A percentile compares a stretch with the other conserved stretches of the same genome.
Conservation (phyloP, 2,888 invertebrate genomes). For the Heteromurus nitidus region DNA sequence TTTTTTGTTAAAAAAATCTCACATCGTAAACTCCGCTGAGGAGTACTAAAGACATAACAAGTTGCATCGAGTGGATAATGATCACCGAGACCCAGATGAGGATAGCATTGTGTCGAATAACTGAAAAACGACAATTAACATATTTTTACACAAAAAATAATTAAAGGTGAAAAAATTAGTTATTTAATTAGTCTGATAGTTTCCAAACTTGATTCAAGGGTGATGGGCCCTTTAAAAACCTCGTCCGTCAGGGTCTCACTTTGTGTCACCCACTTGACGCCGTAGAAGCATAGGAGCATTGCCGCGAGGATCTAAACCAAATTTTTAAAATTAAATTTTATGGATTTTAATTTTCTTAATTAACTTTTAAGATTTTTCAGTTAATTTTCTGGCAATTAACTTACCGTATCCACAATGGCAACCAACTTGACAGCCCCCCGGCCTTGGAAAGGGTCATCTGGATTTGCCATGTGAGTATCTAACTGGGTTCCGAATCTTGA, state of each 20-base stretch:
- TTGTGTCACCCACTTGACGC: constrained; percentile 66
- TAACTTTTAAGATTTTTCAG: no score
- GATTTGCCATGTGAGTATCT: constrained; percentile 42
- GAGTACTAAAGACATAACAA: constrained; percentile 66
- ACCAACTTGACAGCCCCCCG: constrained; percentile 67
- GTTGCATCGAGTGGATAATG: constrained; percentile 67
- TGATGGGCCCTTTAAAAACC: constrained; percentile 66
- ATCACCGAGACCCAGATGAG: constrained; percentile 67
- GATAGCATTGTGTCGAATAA: constrained; percentile 64
- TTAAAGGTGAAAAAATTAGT: no score
- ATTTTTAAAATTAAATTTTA: neutral
- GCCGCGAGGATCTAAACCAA: constrained; percentile 66
- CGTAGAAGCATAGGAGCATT: constrained; percentile 69
- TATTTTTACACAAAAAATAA: no score
- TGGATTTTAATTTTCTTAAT: no score
- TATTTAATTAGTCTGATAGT: neutral
- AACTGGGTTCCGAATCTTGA: constrained; percentile 5
- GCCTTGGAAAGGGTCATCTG: constrained; percentile 67
- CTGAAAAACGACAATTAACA: constrained; percentile 28
- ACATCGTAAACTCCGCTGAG: constrained; percentile 68
- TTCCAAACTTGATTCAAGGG: constrained; percentile 64
- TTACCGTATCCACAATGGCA: constrained; percentile 65
- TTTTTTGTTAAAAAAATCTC: no score
- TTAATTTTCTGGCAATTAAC: neutral
- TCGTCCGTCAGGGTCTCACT: constrained; percentile 50